Evolutionary conservation across 2,113 vertebrate genomes (phyloP), one percentile per base, ranked within the genome.

Genomic region (Myiagra hebetior): DNA sequence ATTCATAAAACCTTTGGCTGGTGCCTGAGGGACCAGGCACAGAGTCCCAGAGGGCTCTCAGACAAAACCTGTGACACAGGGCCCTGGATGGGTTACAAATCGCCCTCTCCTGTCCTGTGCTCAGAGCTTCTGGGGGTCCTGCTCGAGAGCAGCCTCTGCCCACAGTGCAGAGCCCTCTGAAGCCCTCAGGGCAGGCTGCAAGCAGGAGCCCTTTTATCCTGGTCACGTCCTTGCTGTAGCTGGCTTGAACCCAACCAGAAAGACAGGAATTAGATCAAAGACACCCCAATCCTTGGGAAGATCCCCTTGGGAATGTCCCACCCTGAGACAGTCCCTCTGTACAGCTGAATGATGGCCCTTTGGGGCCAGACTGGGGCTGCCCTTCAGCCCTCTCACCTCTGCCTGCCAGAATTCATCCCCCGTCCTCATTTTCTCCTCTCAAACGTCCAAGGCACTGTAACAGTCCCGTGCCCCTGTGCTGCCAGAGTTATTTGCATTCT

Each of bases 401-500:
- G 46, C 84, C 68, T 7, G 4, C 44, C 56, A 50, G 26, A 13
- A 82, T 39, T 69, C 5, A 5, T 15, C 55, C 35, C 4, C 33
- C 16, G 2, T 35, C 60, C 64, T 88, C 28, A 15, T 31, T 95
- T 93, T 42, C 52, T 70, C 85, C 90, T 62, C 56, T 53, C 7
- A 9, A 33, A 49, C 0, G 0, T 33, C 39, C 10, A 6, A 85
- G 85, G 88, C 86, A 11, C 81, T 30, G 50, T 55, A 44, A 69
- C 18, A 13, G 57, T 52, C 73, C 57, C 4, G 0, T 88, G 57
- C 22, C 57, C 21, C 18, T 35, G 41, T 50, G 70, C 95, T 68
- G 64, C 85, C 93, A 30, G 53, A 33, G 65, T 52, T 93, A 95
- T 95, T 97, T 95, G 70, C 62, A 92, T 97, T 97, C 96, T 96